These are phyloP conservation scores for Laodelphax striatellus DNA, from an alignment of 1,140 invertebrate species.

Conservation along the genomic window DNA sequence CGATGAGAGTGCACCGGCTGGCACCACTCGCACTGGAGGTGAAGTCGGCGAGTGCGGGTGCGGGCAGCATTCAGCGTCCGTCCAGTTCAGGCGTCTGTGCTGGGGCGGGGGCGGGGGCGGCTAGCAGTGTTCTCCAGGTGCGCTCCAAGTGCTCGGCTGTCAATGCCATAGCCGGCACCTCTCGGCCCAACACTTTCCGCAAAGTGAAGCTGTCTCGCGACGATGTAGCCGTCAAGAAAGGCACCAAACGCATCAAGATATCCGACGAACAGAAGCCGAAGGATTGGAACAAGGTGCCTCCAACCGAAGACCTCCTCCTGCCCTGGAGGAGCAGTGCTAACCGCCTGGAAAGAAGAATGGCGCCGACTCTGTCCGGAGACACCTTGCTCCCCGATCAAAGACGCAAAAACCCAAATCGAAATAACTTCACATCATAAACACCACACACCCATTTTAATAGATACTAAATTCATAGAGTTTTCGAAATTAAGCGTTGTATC, in stretches of 20 bases:
- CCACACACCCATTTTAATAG: too few species aligned
- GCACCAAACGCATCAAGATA: background rate
- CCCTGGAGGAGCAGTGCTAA: background rate
- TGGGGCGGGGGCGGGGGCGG: too few species aligned
- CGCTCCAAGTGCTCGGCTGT: background rate
- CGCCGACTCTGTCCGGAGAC: background rate
- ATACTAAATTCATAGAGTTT: too few species aligned
- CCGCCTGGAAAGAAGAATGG: background rate
- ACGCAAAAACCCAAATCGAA: background rate
- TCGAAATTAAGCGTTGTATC: too few species aligned
- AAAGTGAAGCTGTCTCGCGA: background rate
- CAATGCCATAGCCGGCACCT: background rate
- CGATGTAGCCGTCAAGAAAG: background rate
- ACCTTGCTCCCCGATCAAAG: background rate
- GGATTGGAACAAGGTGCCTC: background rate
- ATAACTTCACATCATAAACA: background rate
- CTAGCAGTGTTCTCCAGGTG: background rate
- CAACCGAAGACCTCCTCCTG: background rate
- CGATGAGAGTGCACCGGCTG: background rate
- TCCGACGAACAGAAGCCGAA: background rate
- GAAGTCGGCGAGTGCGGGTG: background rate
- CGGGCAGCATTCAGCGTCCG: background rate
- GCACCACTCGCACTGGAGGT: background rate
- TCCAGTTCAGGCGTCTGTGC: background rate
- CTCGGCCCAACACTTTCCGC: background rate